These are phyloP conservation scores for Rhorus exstirpatorius DNA, from an alignment of 2,888 invertebrate genomes.

Conservation along the genomic window DNA sequence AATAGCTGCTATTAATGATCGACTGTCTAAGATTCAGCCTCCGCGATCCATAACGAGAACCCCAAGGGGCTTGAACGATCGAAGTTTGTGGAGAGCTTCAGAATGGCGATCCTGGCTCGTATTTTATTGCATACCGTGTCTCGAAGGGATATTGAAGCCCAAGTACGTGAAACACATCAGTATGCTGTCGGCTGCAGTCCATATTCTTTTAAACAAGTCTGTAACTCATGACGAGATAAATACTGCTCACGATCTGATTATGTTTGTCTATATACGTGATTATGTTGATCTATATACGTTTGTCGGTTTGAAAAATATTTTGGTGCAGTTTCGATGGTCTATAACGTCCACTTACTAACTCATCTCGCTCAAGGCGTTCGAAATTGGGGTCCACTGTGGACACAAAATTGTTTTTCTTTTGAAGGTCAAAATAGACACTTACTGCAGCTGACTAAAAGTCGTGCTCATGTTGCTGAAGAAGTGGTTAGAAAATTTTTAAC, in stretches of 20 bases:
- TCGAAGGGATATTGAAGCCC: slow-evolving; percentile 54
- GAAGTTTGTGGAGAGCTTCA: slow-evolving; percentile 59
- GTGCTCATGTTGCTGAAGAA: too few species aligned
- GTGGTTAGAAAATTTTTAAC: too few species aligned
- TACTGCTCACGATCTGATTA: background rate
- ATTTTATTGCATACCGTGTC: slow-evolving; percentile 50
- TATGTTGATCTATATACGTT: too few species aligned
- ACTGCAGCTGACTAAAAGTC: too few species aligned
- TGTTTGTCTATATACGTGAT: too few species aligned
- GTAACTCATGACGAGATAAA: background rate
- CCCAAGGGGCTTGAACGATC: slow-evolving; percentile 41
- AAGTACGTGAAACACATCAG: too few species aligned
- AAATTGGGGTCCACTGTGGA: slow-evolving; percentile 48
- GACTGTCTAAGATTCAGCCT: slow-evolving; percentile 34
- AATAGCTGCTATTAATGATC: slow-evolving; percentile 45
- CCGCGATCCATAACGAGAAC: slow-evolving; percentile 53
- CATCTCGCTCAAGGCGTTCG: slow-evolving; percentile 33
- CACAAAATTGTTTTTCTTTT: slow-evolving; percentile 34
- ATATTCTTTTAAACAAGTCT: slow-evolving; percentile 20
- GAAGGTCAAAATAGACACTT: slow-evolving; percentile 21
- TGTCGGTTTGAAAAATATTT: slow-evolving; percentile 9
- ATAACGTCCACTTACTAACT: slow-evolving; percentile 29
- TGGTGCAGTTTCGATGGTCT: slow-evolving; percentile 35
- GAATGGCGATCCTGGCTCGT: slow-evolving; percentile 67
- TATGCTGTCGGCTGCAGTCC: too few species aligned